These are phyloP conservation scores for Myotis findleyi DNA, from an alignment of 2,797 vertebrate species.

Conservation along the genomic window DNA sequence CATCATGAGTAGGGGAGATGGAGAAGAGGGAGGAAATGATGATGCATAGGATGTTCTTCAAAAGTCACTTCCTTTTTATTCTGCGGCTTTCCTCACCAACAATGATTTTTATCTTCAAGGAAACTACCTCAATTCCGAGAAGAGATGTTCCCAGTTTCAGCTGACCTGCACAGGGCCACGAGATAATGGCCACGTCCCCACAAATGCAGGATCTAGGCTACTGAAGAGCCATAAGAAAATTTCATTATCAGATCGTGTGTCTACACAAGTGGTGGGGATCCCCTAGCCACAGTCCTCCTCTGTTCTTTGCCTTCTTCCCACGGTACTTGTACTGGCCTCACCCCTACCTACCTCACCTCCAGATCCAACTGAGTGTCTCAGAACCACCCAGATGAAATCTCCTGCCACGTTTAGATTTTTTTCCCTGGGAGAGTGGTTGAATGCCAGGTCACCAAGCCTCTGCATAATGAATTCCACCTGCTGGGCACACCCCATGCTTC, in stretches of 20 bases:
- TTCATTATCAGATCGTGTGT: constrained; percentile 54
- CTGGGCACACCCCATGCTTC: constrained; percentile 32
- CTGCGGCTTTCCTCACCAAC: constrained; percentile 63
- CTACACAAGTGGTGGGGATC: neutral
- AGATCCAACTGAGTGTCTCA: neutral
- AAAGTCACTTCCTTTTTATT: constrained; percentile 54
- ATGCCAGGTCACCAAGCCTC: constrained; percentile 65
- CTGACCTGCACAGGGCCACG: constrained; percentile 11
- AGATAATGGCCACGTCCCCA: neutral
- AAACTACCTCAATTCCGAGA: constrained; percentile 60
- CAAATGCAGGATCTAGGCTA: neutral
- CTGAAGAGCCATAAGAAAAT: constrained; percentile 46
- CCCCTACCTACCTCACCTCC: neutral
- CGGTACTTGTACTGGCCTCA: constrained; percentile 14
- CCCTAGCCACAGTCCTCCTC: neutral
- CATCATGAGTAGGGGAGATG: constrained; percentile 44
- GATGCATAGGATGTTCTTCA: constrained; percentile 63
- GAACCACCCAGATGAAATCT: constrained; percentile 68
- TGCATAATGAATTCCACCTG: constrained; percentile 77
- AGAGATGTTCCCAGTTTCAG: constrained; percentile 46
- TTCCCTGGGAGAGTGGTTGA: constrained; percentile 49
- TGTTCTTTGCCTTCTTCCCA: constrained; percentile 2
- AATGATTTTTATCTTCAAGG: constrained; percentile 62
- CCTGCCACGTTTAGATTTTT: constrained; percentile 57
- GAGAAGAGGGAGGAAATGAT: neutral